Evolutionary conservation across 2,888 invertebrate species (phyloP).

Genomic region (Melanostoma mellinum): DNA sequence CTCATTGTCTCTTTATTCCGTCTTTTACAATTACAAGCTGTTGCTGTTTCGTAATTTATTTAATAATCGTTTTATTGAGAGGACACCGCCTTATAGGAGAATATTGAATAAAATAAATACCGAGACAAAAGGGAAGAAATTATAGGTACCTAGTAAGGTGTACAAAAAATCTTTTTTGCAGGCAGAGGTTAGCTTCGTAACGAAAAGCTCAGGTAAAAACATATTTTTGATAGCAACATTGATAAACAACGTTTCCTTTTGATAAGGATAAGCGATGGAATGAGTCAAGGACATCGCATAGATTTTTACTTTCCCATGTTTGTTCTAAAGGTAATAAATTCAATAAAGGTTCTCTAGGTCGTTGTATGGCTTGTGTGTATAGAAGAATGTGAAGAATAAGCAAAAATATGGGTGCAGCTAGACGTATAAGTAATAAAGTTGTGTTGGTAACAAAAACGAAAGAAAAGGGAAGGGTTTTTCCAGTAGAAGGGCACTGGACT

Average conservation of each 20-base stretch:
- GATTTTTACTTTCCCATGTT: not conserved
- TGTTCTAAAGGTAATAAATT: not conserved
- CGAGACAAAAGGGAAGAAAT: not conserved
- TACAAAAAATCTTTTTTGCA: too few relatives aligned
- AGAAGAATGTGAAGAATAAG: not conserved
- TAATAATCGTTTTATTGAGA: slow-evolving; percentile 24
- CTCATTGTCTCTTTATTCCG: too few relatives aligned
- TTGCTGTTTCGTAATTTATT: slow-evolving; percentile 49
- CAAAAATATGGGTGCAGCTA: slow-evolving; percentile 50
- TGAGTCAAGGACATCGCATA: slow-evolving; percentile 22
- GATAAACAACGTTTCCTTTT: slow-evolving; percentile 3
- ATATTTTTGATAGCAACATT: slow-evolving; percentile 10
- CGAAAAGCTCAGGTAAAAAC: not conserved
- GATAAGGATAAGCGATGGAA: slow-evolving; percentile 15
- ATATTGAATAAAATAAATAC: not conserved
- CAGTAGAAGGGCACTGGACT: slow-evolving; percentile 1
- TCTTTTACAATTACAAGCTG: slow-evolving; percentile 24
- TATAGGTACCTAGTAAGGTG: too few relatives aligned
- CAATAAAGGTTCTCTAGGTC: slow-evolving; percentile 46
- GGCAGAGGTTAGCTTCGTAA: too few relatives aligned
- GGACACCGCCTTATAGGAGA: not conserved
- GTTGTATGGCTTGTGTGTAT: not conserved
- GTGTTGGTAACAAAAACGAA: slow-evolving; percentile 29
- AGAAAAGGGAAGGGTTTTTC: slow-evolving; percentile 23
- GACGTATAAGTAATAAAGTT: slow-evolving; percentile 25